These are phyloP conservation scores for Chloebia gouldiae DNA, from an alignment of 2,113 vertebrate species.

Conservation along the genomic window DNA sequence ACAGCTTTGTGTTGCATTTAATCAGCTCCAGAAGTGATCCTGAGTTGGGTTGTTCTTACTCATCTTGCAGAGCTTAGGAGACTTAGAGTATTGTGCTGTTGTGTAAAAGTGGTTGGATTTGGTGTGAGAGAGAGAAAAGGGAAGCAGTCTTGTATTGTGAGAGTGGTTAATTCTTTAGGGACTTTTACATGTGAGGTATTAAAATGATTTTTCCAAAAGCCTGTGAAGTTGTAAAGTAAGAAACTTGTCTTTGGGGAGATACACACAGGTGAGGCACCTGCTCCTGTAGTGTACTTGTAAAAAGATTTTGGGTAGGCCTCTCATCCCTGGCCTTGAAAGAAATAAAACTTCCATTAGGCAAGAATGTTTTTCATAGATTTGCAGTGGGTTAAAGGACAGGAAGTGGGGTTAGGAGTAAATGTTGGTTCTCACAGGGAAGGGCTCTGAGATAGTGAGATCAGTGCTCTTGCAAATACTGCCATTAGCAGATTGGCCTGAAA, in stretches of 20 bases:
- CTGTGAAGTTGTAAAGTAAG: not conserved
- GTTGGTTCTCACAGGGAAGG: not conserved
- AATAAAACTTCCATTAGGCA: not conserved
- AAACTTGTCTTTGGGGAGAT: not conserved
- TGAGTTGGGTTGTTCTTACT: not conserved
- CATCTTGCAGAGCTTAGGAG: not conserved
- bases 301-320: not conserved
- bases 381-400: not conserved
- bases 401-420: not conserved
- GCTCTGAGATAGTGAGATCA: not conserved
- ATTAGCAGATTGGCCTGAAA: not conserved
- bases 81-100: not conserved
- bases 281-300: not conserved
- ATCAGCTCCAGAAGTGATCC: not conserved
- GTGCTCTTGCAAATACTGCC: not conserved
- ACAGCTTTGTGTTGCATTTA: not conserved
- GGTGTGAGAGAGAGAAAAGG: not conserved
- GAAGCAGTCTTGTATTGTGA: not conserved
- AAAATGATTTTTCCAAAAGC: not conserved
- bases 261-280: not conserved
- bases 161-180: not conserved
- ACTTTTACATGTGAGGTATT: not conserved
- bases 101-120: not conserved
- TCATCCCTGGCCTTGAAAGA: not conserved
- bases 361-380: not conserved